Conservation (phyloP, 2,888 invertebrate species). For the Eurytoma californica region DNA sequence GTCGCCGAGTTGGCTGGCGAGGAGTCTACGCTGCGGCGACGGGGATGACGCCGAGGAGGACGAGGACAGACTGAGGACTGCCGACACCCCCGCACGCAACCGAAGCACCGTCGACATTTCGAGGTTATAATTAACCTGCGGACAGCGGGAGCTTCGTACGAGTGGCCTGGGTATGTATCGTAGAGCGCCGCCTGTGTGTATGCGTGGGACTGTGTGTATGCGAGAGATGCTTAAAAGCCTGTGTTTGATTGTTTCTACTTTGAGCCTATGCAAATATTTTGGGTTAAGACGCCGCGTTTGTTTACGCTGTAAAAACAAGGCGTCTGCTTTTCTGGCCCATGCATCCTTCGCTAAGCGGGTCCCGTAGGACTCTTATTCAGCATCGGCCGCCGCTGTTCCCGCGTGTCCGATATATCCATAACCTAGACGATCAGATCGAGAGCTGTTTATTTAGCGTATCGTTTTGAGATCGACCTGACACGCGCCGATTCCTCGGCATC, state of each 20-base stretch:
- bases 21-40: background rate
- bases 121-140: constrained; percentile 46
- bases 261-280: too few species aligned
- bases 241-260: background rate
- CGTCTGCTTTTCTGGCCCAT: too few species aligned
- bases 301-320: too few species aligned
- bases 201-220: background rate
- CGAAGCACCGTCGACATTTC: constrained; percentile 5
- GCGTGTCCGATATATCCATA: too few species aligned
- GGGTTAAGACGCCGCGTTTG: too few species aligned
- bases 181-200: background rate
- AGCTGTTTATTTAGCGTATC: too few species aligned
- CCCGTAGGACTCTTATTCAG: too few species aligned
- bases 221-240: background rate
- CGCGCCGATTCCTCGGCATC: too few species aligned
- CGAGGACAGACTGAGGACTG: background rate
- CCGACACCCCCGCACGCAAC: background rate
- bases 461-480: too few species aligned
- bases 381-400: too few species aligned
- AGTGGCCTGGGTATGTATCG: constrained; percentile 26
- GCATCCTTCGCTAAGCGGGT: too few species aligned
- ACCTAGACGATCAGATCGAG: too few species aligned
- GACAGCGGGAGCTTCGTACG: background rate
- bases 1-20: background rate
- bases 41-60: background rate